phyloP scores from a whole-genome alignment of 1,140 invertebrate genomes.

The Brachionus sp. region DNA sequence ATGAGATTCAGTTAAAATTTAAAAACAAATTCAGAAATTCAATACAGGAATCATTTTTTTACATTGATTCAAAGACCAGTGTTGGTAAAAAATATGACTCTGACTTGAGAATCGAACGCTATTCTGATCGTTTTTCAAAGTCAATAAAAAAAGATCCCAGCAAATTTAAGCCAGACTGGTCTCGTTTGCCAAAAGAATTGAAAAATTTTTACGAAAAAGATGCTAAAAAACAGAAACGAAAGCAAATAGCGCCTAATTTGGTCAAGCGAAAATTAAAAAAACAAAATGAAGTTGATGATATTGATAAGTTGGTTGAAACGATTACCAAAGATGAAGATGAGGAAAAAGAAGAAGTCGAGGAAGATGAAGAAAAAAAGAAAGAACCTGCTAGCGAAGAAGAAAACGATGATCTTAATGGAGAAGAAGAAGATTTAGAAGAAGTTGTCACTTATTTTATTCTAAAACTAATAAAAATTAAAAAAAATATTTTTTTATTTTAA shows the following conservation, averaged over 20 bases:
- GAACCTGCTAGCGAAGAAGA: neutral
- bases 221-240: neutral
- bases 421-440: conserved; percentile 22
- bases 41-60: conserved; percentile 8
- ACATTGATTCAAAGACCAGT: neutral
- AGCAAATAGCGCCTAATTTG: conserved; percentile 20
- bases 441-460: neutral
- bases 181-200: conserved; percentile 25
- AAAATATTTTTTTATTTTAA: neutral
- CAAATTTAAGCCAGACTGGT: conserved; percentile 31
- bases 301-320: conserved; percentile 17
- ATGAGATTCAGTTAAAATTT: neutral
- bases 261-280: neutral
- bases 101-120: conserved; percentile 2
- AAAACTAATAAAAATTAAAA: neutral
- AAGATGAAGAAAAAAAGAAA: conserved; percentile 17
- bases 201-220: conserved; percentile 32
- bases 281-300: neutral
- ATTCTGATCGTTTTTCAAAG: conserved; percentile 44
- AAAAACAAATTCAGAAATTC: neutral
- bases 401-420: conserved; percentile 1
- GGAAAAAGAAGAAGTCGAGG: neutral
- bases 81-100: neutral
- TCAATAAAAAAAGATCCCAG: neutral
- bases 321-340: neutral